Percentiles rank a stretch among this genome's conserved stretches.
Evolutionary conservation across 2,797 vertebrate genomes (phyloP).

Genomic region (Eospalax fontanierii): DNA sequence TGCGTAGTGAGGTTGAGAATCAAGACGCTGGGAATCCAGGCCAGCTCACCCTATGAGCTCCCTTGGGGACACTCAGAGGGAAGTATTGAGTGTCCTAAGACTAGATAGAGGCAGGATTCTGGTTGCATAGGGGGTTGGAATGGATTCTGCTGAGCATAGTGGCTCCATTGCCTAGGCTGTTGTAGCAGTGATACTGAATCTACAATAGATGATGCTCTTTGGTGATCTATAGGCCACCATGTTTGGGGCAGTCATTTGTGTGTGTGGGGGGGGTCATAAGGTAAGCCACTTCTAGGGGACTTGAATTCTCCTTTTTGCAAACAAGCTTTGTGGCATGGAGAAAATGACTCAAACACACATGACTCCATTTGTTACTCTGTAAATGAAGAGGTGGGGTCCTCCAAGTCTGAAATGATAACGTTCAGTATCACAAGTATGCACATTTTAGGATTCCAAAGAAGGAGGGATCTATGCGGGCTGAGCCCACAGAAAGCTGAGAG

Average conservation of each 20-base stretch:
- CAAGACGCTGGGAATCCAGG: background rate
- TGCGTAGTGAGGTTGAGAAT: background rate
- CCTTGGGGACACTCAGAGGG: background rate
- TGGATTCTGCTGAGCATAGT: background rate
- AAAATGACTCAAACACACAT: background rate
- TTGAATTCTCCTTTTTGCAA: background rate
- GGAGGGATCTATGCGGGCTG: background rate
- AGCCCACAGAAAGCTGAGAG: background rate
- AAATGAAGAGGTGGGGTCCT: conserved; percentile 10
- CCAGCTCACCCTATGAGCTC: background rate
- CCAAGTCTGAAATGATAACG: background rate
- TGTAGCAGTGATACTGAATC: background rate
- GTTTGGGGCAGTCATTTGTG: background rate
- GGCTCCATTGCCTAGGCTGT: background rate
- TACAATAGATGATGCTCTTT: background rate
- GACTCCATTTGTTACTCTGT: background rate
- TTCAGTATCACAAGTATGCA: background rate
- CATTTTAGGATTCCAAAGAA: conserved; percentile 6
- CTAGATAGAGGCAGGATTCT: background rate
- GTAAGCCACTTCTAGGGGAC: background rate
- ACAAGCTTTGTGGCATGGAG: background rate
- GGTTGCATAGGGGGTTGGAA: background rate
- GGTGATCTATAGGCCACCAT: background rate
- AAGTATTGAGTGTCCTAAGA: background rate
- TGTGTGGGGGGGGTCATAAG: background rate